Percentiles rank a stretch among this genome's conserved stretches.
Evolutionary conservation across 2,888 invertebrate genomes (phyloP).

Genomic region (Cheilosia vulpina): DNA sequence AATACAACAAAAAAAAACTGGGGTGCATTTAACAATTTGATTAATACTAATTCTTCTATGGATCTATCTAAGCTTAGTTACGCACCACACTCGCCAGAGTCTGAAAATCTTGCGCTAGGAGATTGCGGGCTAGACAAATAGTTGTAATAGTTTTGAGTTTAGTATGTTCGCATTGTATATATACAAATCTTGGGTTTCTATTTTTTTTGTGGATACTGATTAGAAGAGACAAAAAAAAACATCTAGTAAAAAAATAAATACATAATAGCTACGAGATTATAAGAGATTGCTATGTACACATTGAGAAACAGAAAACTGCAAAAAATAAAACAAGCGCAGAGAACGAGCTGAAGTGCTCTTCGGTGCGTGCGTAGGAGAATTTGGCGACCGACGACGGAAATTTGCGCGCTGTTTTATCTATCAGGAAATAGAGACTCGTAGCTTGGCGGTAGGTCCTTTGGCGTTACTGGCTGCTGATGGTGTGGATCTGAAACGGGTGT

Average conservation of each 20-base stretch:
- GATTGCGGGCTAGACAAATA: constrained; percentile 18
- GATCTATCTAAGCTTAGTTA: constrained; percentile 68
- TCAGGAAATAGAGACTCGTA: constrained; percentile 82
- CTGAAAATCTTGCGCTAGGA: constrained; percentile 12
- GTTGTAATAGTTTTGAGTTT: not conserved
- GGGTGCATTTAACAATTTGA: constrained; percentile 53
- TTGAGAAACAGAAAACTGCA: constrained; percentile 36
- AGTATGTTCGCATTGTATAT: constrained; percentile 9
- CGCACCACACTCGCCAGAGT: constrained; percentile 34
- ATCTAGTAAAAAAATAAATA: constrained; percentile 39
- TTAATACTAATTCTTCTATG: constrained; percentile 68
- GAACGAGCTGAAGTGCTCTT: constrained; percentile 25
- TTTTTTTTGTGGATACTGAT: not conserved
- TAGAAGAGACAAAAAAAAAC: constrained; percentile 12
- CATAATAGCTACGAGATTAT: constrained; percentile 21
- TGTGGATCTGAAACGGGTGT: constrained; percentile 73
- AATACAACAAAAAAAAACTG: constrained; percentile 6
- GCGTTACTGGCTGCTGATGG: constrained; percentile 79
- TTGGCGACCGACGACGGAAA: constrained; percentile 34
- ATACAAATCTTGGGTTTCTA: constrained; percentile 23
- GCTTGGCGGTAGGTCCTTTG: constrained; percentile 82
- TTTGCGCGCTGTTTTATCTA: constrained; percentile 79
- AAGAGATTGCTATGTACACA: constrained; percentile 67
- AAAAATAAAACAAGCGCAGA: constrained; percentile 19
- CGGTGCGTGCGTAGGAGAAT: constrained; percentile 51